Evolutionary conservation across 2,113 vertebrate genomes (phyloP).

Genomic region (Naja naja): DNA sequence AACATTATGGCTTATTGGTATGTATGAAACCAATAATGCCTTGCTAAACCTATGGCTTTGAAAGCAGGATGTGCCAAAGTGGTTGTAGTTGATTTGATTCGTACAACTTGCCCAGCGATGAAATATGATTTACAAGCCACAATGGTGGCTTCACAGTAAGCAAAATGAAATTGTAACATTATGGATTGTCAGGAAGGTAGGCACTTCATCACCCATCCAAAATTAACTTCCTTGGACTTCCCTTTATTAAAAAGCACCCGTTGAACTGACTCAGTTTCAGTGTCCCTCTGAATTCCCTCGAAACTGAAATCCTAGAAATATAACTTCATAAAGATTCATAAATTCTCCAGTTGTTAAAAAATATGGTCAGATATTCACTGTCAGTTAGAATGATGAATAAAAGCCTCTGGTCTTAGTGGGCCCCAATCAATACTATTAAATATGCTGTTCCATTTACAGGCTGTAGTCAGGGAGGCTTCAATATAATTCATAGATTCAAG

Average conservation of each 20-base stretch:
- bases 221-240: neutral
- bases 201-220: neutral
- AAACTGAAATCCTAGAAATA: neutral
- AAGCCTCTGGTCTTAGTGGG: neutral
- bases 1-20: neutral
- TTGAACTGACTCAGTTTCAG: neutral
- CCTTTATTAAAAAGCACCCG: neutral
- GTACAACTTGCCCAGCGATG: neutral
- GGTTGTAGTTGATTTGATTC: neutral
- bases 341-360: neutral
- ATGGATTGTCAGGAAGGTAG: neutral
- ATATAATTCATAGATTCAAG: neutral
- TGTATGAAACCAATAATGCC: neutral
- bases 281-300: neutral
- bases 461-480: neutral
- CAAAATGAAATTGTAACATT: neutral
- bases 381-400: accelerated
- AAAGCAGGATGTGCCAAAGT: neutral
- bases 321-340: neutral
- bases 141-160: neutral
- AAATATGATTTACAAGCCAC: neutral
- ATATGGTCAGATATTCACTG: neutral
- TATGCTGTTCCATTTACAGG: neutral
- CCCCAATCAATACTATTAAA: no score
- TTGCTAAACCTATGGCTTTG: neutral